These are phyloP conservation scores for Apamea anceps DNA, from an alignment of 2,888 invertebrate genomes.

Conservation along the genomic window DNA sequence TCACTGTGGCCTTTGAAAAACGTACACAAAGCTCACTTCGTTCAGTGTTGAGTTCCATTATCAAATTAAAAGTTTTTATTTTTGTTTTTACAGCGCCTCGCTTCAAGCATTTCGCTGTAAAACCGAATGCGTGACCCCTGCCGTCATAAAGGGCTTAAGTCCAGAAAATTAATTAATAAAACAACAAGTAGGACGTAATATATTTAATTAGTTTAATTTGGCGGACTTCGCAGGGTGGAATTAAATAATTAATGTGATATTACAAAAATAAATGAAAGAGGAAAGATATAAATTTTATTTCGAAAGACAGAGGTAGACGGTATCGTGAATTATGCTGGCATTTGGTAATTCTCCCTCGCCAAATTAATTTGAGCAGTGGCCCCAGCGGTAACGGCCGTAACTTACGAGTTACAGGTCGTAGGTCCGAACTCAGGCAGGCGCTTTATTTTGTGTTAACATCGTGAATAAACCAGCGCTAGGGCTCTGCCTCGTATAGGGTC, in stretches of 20 bases:
- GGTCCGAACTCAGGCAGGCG: too few species aligned
- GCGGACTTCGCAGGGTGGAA: neutral
- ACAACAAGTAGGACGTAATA: constrained; percentile 37
- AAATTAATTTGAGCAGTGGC: too few species aligned
- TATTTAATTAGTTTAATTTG: constrained; percentile 39
- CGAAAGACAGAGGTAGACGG: neutral
- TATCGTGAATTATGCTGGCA: neutral
- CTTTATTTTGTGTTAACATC: too few species aligned
- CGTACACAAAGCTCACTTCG: constrained; percentile 18
- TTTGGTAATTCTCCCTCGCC: neutral
- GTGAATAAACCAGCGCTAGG: too few species aligned
- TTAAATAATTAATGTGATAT: neutral
- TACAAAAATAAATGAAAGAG: neutral
- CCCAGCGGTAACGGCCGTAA: too few species aligned
- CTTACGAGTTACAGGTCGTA: too few species aligned
- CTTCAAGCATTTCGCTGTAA: constrained; percentile 26
- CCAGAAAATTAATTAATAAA: constrained; percentile 38
- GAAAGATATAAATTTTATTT: neutral
- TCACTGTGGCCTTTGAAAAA: constrained; percentile 8
- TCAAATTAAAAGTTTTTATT: constrained; percentile 59
- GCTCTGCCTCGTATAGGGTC: too few species aligned
- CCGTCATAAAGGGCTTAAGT: constrained; percentile 35
- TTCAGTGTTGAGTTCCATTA: constrained; percentile 42
- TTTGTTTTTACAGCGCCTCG: constrained; percentile 50
- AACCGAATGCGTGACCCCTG: constrained; percentile 48